A percentile compares a stretch with the other conserved stretches of the same genome.
These are phyloP conservation scores for Trichoplusia ni DNA, from an alignment of 1,140 invertebrate species.

Conservation along the genomic window DNA sequence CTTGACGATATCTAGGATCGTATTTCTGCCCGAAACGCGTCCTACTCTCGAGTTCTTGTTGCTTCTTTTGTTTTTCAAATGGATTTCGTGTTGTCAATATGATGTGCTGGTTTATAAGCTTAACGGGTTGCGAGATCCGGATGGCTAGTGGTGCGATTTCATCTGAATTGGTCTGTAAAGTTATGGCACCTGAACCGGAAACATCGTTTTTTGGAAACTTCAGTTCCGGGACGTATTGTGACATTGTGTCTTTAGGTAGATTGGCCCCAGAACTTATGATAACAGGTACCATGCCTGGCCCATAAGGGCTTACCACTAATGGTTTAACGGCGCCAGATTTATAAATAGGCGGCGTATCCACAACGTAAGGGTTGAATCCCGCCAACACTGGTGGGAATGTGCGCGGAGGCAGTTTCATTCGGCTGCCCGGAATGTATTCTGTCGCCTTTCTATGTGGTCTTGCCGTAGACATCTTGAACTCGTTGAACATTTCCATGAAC, in stretches of 20 bases:
- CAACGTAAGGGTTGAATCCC: not conserved
- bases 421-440: conserved; percentile 15
- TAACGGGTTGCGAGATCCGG: conserved; percentile 47
- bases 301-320: not conserved
- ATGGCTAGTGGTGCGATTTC: conserved; percentile 64
- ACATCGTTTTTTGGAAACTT: not conserved
- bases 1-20: not conserved
- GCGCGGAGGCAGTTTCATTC: too few species aligned
- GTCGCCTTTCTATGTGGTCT: not conserved
- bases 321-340: too few species aligned
- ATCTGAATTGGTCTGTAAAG: conserved; percentile 64
- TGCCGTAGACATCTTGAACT: conserved; percentile 50
- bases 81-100: conserved; percentile 50
- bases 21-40: not conserved
- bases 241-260: not conserved
- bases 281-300: not conserved
- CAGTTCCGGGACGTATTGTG: not conserved
- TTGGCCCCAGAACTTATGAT: not conserved
- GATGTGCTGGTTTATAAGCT: conserved; percentile 60
- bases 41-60: not conserved
- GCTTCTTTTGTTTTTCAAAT: conserved; percentile 2
- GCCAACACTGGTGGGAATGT: not conserved
- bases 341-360: not conserved
- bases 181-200: conserved; percentile 36
- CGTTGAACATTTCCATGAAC: conserved; percentile 61